Percentiles rank a stretch among this genome's conserved stretches.
Conservation (phyloP, 2,888 invertebrate genomes). For the Tetheella fluctuosa region DNA sequence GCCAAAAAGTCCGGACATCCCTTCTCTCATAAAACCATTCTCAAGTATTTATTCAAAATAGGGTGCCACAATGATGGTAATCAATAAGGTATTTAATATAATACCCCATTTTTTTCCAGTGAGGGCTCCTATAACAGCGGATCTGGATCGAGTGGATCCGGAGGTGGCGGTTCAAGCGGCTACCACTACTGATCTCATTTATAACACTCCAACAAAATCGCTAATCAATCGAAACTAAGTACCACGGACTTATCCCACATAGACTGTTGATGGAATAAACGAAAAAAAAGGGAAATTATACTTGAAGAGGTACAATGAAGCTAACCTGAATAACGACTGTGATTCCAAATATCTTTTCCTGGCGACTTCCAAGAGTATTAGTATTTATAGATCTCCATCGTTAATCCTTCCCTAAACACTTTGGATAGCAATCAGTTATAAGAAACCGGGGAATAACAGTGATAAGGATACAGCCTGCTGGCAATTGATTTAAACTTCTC, state of each 20-base stretch:
- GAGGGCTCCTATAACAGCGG: conserved; percentile 73
- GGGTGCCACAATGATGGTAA: no score
- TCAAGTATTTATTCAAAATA: background rate
- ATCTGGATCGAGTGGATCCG: conserved; percentile 40
- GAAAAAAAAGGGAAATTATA: background rate
- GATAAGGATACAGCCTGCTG: background rate
- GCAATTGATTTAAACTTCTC: background rate
- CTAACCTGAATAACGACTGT: background rate
- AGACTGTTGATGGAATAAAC: background rate
- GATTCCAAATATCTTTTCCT: background rate
- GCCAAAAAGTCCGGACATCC: no score
- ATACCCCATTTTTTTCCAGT: conserved; percentile 47
- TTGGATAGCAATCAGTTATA: background rate
- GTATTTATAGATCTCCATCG: no score
- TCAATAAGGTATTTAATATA: no score
- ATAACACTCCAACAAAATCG: conserved; percentile 30
- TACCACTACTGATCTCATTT: conserved; percentile 75
- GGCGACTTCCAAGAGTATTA: background rate
- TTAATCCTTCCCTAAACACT: background rate
- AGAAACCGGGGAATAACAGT: background rate
- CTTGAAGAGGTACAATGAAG: background rate
- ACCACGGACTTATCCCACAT: conserved; percentile 28
- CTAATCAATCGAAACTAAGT: conserved; percentile 35
- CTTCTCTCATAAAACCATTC: no score
- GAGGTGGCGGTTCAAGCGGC: conserved; percentile 53